Base-by-base conservation (phyloP, 2,113 vertebrate genomes). In the Hiodon tergisus region DNA sequence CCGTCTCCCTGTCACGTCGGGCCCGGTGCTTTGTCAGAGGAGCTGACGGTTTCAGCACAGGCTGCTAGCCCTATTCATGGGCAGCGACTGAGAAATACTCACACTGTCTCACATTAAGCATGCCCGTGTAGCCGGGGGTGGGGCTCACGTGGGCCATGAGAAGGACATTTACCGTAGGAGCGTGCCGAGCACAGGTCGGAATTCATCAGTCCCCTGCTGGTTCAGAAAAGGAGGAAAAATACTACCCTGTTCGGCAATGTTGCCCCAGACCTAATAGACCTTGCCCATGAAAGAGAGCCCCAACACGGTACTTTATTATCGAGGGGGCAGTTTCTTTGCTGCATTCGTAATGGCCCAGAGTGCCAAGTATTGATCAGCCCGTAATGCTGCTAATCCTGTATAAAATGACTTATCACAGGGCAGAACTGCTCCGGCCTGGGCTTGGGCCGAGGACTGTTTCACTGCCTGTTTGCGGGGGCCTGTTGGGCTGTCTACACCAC, bases 201-300 rank as follows among this genome's bases (percentile, higher is more conserved):
- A 93, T 95, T 93, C 90, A 93, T 95, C 93, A 94, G 91, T 84
- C 89, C 89, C 86, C 89, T 86, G 88, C 93, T 87, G 88, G 82
- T 83, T 63, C 57, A 83, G 67, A 67, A 74, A 17, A 74, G 31
- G 50, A 13, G 52, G n/a, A 74, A 89, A 92, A 89, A 95, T 95
- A 94, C 93, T 92, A 91, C 91, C 91, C 91, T 90, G 91, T 94
- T 92, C 93, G 94, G 93, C 96, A 96, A 94, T 93, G 93, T 94
- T 90, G 91, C 94, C 93, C 97, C 96, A 96, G 95, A 93, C 91
- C 93, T 96, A 98, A 97, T 96, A 94, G 94, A 94, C 91, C 91
- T 81, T 3, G 93, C 93, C 97, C 96, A 98, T 96, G 95, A 98
- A 97, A 94, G 93, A 92, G 94, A 95, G 94, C 92, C 84, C 88